A percentile compares a stretch with the other conserved stretches of the same genome.
Evolutionary conservation across 1,140 invertebrate species (phyloP).

Genomic region (Conopomorpha cramerella): DNA sequence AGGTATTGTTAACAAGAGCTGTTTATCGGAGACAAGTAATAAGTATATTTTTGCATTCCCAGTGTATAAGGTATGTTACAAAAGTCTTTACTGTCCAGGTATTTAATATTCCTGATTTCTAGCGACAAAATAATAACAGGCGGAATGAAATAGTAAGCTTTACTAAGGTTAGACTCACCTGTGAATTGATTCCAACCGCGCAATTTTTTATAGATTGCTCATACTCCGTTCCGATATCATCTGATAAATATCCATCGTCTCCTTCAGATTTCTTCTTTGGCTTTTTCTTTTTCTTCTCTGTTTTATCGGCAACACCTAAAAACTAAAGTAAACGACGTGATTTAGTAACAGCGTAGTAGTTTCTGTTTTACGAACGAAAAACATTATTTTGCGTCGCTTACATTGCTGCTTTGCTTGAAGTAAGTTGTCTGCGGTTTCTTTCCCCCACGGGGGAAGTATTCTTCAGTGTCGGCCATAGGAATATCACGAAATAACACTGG

Average conservation of each 20-base stretch:
- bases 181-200: conserved; percentile 38
- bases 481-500: neutral
- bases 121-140: too few species aligned
- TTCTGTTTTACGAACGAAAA: neutral
- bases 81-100: too few species aligned
- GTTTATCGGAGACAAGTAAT: too few species aligned
- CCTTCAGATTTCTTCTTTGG: conserved; percentile 35
- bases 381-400: conserved; percentile 17
- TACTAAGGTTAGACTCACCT: too few species aligned
- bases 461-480: conserved; percentile 29
- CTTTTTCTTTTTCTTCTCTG: conserved; percentile 41
- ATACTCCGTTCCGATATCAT: conserved; percentile 23
- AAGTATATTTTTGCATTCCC: too few species aligned
- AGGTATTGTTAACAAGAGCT: too few species aligned
- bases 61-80: too few species aligned
- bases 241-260: conserved; percentile 47
- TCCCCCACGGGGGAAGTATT: conserved; percentile 61
- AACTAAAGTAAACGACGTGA: conserved; percentile 28
- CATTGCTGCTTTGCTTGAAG: conserved; percentile 47
- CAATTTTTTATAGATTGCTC: conserved; percentile 37
- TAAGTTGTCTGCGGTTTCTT: conserved; percentile 44
- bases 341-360: too few species aligned
- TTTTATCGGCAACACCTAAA: conserved; percentile 40
- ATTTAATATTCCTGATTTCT: too few species aligned
- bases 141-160: too few species aligned